phyloP scores from a whole-genome alignment of 1,140 invertebrate genomes.

The Paralvinella palmiformis region DNA sequence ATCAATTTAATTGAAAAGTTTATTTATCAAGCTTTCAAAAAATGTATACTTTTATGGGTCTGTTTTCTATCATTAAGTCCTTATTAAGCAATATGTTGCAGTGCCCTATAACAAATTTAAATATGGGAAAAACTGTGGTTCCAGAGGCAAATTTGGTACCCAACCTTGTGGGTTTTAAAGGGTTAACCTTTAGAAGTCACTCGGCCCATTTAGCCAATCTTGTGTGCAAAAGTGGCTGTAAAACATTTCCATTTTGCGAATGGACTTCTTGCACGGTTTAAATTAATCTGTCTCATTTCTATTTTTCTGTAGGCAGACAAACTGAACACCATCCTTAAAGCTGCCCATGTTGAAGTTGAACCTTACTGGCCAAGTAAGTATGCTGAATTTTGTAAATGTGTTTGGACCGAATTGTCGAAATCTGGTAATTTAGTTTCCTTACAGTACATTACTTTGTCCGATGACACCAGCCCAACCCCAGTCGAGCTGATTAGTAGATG shows the following conservation, averaged over 20 bases:
- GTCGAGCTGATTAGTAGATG: background rate
- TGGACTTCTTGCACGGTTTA: background rate
- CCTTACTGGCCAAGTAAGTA: conserved; percentile 89
- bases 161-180: background rate
- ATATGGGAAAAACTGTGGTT: too few relatives aligned
- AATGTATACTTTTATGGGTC: too few relatives aligned
- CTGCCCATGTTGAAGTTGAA: conserved; percentile 91
- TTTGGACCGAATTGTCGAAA: background rate
- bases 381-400: background rate
- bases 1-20: too few relatives aligned
- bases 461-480: background rate
- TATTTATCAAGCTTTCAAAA: too few relatives aligned
- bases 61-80: too few relatives aligned
- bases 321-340: conserved; percentile 93
- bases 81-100: too few relatives aligned
- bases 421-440: background rate
- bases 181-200: background rate
- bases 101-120: too few relatives aligned
- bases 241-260: too few relatives aligned
- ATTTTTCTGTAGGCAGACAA: conserved; percentile 79
- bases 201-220: too few relatives aligned
- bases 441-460: background rate
- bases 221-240: too few relatives aligned
- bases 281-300: conserved; percentile 16
- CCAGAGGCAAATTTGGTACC: too few relatives aligned